Base-by-base conservation (phyloP, 2,113 vertebrate species). In the Chascanopsetta lugubris region DNA sequence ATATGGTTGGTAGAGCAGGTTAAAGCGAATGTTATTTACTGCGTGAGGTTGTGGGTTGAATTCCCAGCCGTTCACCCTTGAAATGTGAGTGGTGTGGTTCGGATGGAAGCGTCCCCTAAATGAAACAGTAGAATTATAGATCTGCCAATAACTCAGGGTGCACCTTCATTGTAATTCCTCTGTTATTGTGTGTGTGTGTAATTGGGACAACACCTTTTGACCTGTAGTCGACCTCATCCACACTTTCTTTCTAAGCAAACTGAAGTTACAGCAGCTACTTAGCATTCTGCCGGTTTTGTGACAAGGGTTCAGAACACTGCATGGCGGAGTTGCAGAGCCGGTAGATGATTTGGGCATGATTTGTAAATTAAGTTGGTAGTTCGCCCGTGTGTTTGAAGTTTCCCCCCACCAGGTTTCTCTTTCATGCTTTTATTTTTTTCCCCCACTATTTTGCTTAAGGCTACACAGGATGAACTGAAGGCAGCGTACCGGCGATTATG, bases 391-490 rank as follows among this genome's bases (percentile, higher is more conserved):
- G n/a, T 43, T 20, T 61, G 1, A 7, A 32, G 15, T 66, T 55
- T 45, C 27, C 3, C n/a, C 6, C 1, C 38, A 7, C n/a, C n/a
- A 6, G 38, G 32, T 32, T 21, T 12, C 6, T 13, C 8, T 32
- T 25, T 30, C 5, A 61, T 21, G 48, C 58, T 38, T 36, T 26
- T 17, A n/a, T n/a, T n/a, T n/a, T n/a, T n/a, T n/a, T n/a, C n/a
- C n/a, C n/a, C 32, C 4, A 5, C 12, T 78, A 40, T 62, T 27
- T 2, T 43, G 22, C 22, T 58, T 1, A 68, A 99, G 97, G 97
- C 97, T 18, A 95, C 97, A 30, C 95, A 96, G 59, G 97, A 99
- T 0, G 96, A 99, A 84, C 92, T 99, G 34, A 99, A 97, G 82
- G 94, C 93, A 0, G 94, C 97, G 3, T 99, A 99, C 90, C 94